Evolutionary conservation across 2,113 vertebrate genomes (phyloP).

Genomic region (Grammomys dolichurus): DNA sequence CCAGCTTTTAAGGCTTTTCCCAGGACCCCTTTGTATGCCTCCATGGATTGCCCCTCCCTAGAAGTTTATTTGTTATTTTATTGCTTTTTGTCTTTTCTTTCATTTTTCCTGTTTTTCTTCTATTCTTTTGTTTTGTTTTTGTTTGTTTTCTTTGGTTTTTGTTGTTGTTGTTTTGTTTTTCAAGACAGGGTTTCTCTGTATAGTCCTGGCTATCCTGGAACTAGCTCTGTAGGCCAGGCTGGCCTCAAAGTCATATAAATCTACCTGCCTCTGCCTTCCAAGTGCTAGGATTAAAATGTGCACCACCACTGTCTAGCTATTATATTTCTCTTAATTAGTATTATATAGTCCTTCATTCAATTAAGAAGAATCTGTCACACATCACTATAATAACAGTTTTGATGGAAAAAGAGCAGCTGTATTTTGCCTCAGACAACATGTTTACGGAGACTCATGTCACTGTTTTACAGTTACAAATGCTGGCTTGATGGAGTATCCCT

Average conservation of each 20-base stretch:
- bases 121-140: neutral
- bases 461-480: neutral
- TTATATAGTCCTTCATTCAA: neutral
- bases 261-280: neutral
- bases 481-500: neutral
- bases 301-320: neutral
- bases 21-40: neutral
- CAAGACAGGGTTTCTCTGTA: neutral
- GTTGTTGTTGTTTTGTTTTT: neutral
- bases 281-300: neutral
- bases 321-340: neutral
- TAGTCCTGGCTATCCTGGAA: neutral
- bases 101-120: neutral
- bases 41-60: neutral
- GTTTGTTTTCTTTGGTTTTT: no score
- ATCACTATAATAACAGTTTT: neutral
- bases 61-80: neutral
- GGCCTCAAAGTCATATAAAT: neutral
- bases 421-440: constrained; percentile 17
- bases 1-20: neutral
- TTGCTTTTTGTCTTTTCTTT: neutral
- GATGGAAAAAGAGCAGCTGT: neutral
- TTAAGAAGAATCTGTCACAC: neutral
- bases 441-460: neutral
- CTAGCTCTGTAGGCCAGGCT: neutral